Evolutionary conservation across 2,113 vertebrate genomes (phyloP).

Genomic region (Terrapene triunguis): DNA sequence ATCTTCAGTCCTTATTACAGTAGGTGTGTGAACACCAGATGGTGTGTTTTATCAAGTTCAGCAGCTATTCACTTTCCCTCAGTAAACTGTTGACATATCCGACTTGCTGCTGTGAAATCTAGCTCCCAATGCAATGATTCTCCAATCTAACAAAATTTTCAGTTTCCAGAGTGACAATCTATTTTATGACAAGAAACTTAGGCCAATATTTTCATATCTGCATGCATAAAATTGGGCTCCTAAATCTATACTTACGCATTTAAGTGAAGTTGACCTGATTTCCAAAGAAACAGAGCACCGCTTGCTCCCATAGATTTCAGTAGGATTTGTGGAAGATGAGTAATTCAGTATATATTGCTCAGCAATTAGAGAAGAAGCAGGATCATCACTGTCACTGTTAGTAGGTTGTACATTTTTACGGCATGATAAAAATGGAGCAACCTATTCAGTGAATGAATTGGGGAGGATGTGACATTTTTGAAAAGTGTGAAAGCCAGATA

Average conservation of each 20-base stretch:
- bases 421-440: neutral
- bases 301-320: neutral
- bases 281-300: neutral
- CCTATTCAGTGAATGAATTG: neutral
- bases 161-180: neutral
- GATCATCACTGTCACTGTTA: neutral
- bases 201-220: neutral
- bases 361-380: neutral
- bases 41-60: slow-evolving; percentile 36
- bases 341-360: neutral
- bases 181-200: slow-evolving; percentile 1
- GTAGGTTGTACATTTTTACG: slow-evolving; percentile 2
- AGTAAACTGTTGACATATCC: neutral
- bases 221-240: neutral
- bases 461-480: neutral
- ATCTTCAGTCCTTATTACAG: neutral
- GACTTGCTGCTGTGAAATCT: slow-evolving; percentile 4
- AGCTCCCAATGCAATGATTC: neutral
- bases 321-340: neutral
- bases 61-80: slow-evolving; percentile 5
- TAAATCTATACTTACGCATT: neutral
- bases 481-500: neutral
- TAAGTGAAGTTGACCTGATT: neutral
- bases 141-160: neutral
- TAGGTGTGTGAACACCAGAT: slow-evolving; percentile 19